Base-by-base conservation (phyloP, 2,113 vertebrate genomes). In the Okapia johnstoni region DNA sequence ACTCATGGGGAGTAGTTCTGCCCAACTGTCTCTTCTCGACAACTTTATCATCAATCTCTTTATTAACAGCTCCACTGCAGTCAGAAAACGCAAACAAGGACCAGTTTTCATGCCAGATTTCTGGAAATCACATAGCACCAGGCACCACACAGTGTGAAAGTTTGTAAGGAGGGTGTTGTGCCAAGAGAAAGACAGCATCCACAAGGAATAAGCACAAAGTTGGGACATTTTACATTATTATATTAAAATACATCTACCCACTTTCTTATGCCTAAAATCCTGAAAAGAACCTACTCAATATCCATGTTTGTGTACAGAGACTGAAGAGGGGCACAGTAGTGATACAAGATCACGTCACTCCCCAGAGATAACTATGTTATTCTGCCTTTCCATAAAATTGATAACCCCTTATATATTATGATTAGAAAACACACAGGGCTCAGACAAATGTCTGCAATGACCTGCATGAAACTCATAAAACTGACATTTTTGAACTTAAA, bases 1-100 rank as follows among this genome's bases (percentile, higher is more conserved):
- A 99, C 99, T 99, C 99, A 99, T 93, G 98, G 99, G 97, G 99
- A 99, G 99, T 98, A 98, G 99, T 99, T 99, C 99, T 99, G 99
- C 99, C 99, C 99, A 99, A 99, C 99, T 99, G 99, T 99, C 99
- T 99, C 99, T 99, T 99, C 98, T 98, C 99, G 81, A 99, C 99
- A 99, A 99, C 99, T 99, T 98, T 97, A 99, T 99, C 99, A 99
- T 99, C 99, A 99, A 99, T 99, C 99, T 99, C 99, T 99, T 99
- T 99, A 99, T 99, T 99, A 99, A 99, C 99, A 99, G 99, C 99
- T 99, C 99, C 98, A 92, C 99, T 99, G 99, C 99, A 99, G 99
- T 99, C 99, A 95, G 98, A 97, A 98, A 98, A 98, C 5, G 95
- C 96, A 98, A 99, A 97, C 98, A 98, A 98, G 99, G 98, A 97